Conservation (phyloP, 2,113 vertebrate genomes). For the Zosterops borbonicus region DNA sequence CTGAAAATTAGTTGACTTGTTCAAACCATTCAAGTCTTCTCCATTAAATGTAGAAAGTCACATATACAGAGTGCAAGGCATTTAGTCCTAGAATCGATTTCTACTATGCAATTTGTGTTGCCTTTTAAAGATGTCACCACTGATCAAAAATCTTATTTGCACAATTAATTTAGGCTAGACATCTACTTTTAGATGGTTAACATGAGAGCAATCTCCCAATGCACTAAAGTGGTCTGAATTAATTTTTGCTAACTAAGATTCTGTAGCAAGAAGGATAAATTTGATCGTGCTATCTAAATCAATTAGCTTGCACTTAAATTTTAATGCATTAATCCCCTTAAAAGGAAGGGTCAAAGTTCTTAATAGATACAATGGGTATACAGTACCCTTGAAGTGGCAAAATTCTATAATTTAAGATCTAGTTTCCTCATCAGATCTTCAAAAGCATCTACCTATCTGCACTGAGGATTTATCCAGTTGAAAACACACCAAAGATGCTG, state of each 20-base stretch:
- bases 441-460: background rate
- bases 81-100: background rate
- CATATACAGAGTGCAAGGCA: background rate
- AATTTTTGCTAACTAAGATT: background rate
- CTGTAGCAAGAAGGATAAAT: background rate
- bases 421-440: background rate
- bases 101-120: background rate
- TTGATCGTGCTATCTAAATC: background rate
- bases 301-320: background rate
- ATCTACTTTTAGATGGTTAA: background rate
- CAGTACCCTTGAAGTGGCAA: background rate
- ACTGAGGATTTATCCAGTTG: background rate
- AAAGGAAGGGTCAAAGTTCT: background rate
- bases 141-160: background rate
- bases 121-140: background rate
- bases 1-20: background rate
- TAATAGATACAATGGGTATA: background rate
- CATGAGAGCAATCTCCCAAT: background rate
- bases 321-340: background rate
- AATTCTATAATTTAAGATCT: background rate
- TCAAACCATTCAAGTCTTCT: background rate
- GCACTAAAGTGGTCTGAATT: background rate
- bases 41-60: fast-evolving
- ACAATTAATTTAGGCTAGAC: background rate
- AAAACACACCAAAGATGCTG: background rate